Percentiles rank a stretch among this genome's conserved stretches.
phyloP scores from a whole-genome alignment of 2,888 invertebrate genomes.

The Noctua janthe region DNA sequence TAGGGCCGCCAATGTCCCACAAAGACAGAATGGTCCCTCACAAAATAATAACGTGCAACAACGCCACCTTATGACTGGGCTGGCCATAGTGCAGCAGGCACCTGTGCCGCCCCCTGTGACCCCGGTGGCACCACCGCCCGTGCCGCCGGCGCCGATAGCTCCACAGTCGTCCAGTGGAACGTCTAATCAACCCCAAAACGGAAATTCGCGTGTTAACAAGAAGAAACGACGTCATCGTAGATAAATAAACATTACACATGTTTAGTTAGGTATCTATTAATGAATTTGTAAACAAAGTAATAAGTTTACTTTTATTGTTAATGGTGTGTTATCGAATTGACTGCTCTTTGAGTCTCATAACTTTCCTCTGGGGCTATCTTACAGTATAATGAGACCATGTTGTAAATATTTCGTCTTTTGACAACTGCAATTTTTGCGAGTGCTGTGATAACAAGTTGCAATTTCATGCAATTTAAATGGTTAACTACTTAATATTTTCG shows the following conservation, averaged over 20 bases:
- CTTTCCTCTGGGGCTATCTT: constrained; percentile 77
- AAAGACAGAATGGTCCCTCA: constrained; percentile 66
- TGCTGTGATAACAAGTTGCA: constrained; percentile 86
- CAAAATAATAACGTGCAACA: constrained; percentile 43
- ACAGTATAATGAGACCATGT: constrained; percentile 70
- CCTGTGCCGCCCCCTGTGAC: constrained; percentile 51
- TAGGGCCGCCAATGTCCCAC: constrained; percentile 47
- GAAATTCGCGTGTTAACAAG: constrained; percentile 77
- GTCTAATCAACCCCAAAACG: constrained; percentile 71
- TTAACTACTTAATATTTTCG: constrained; percentile 74
- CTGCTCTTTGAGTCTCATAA: constrained; percentile 75
- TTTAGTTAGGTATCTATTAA: constrained; percentile 61
- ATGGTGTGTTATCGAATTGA: constrained; percentile 73
- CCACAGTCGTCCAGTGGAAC: constrained; percentile 67
- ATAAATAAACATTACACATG: constrained; percentile 72
- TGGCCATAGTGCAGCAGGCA: constrained; percentile 52
- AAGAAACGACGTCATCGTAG: constrained; percentile 85
- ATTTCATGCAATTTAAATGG: constrained; percentile 76
- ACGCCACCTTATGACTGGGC: constrained; percentile 52
- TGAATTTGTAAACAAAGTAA: constrained; percentile 64
- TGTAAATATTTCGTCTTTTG: constrained; percentile 81
- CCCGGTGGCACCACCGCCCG: constrained; percentile 47
- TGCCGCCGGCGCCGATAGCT: constrained; percentile 59
- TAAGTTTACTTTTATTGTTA: constrained; percentile 69
- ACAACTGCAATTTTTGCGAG: constrained; percentile 84